Evolutionary conservation across 2,797 vertebrate genomes (phyloP), one percentile per base, ranked within the genome.

Genomic region (Falco naumanni): DNA sequence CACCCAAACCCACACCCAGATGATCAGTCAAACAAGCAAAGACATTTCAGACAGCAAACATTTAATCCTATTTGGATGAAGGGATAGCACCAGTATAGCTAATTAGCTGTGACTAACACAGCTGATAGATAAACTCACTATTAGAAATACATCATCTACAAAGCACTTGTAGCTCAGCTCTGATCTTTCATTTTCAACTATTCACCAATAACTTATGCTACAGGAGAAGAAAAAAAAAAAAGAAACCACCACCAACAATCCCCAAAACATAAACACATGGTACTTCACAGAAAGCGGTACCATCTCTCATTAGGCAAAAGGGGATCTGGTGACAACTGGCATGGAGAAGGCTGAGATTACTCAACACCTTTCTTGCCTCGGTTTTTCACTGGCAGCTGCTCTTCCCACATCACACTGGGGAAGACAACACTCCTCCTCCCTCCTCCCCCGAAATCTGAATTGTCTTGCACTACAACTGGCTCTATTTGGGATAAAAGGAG

Each of bases 231-330:
- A 39, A 33, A 63, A n/a, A 6, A 8, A 17, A 18, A 13, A 43
- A 34, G 6, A 28, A n/a, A 6, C 6, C 15, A 18, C 16, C 8
- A 18, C 9, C 2, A 53, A 9, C 4, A 45, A 14, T 11, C 1
- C 1, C 16, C 7, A 13, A 83, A 72, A 79, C 7, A 34, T 22
- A 92, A 68, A 24, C 20, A 50, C 25, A 13, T 28, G 16, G n/a
- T 50, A 69, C n/a, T 71, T 63, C 54, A 54, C 2, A 54, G 54
- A 48, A 66, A 81, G 11, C 48, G 70, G 45, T 33, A 60, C 17
- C n/a, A 57, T 37, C 33, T 66, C 7, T 53, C 65, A 48, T 28
- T 41, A 75, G 39, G 41, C 31, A 89, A 78, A 80, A 71, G 29
- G 6, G 4, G 10, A 33, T 64, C 76, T 60, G 66, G 34, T 33